Conservation (phyloP, 2,797 vertebrate species). For the Smutsia gigantea region DNA sequence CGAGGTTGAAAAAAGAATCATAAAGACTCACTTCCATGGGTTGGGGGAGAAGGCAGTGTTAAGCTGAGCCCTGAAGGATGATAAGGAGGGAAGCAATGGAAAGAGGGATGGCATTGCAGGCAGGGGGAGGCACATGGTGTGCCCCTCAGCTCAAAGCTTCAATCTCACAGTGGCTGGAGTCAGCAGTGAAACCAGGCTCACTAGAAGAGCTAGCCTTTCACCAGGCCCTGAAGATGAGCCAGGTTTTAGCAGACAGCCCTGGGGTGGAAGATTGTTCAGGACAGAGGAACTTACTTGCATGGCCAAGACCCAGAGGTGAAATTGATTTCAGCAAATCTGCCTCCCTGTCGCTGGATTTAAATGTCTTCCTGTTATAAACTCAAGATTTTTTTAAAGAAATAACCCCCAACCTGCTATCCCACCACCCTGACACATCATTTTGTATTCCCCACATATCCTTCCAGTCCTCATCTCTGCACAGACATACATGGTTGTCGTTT, state of each 20-base stretch:
- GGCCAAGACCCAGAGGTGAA: not conserved
- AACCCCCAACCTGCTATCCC: too few relatives aligned
- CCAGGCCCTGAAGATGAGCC: fast-evolving
- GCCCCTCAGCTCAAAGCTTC: not conserved
- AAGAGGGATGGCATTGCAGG: not conserved
- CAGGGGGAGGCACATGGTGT: fast-evolving
- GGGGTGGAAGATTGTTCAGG: not conserved
- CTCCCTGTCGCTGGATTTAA: not conserved
- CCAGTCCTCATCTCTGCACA: not conserved
- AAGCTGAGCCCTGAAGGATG: not conserved
- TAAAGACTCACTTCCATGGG: not conserved
- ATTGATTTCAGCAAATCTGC: not conserved
- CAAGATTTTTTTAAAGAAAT: not conserved
- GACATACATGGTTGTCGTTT: fast-evolving
- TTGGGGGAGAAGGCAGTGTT: not conserved
- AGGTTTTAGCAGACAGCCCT: not conserved
- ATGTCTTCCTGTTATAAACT: not conserved
- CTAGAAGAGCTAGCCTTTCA: not conserved
- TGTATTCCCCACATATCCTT: not conserved
- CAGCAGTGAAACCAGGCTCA: not conserved
- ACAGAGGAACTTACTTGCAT: not conserved
- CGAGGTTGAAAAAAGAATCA: not conserved
- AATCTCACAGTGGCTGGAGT: fast-evolving
- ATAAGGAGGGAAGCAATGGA: not conserved
- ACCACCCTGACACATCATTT: not conserved